Conservation (phyloP, 2,888 invertebrate species). For the Oligia latruncula region DNA sequence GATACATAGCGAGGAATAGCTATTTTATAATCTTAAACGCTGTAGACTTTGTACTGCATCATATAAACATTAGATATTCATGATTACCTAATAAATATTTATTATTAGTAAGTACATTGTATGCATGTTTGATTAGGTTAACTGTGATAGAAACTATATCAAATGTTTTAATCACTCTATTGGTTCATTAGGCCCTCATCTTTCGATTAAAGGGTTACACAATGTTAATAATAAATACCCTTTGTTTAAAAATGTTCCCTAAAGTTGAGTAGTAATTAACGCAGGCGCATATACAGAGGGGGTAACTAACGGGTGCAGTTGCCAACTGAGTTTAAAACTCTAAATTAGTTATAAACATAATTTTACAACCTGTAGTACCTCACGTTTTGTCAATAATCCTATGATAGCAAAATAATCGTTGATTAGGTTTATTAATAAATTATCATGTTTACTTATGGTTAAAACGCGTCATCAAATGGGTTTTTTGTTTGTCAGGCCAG, state of each 20-base stretch:
- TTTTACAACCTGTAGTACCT: neutral
- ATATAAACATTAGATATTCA: constrained; percentile 21
- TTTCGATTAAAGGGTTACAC: neutral
- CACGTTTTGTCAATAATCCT: constrained; percentile 7
- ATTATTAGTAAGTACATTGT: constrained; percentile 15
- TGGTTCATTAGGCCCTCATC: neutral
- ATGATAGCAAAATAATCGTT: constrained; percentile 19
- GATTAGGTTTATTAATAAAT: constrained; percentile 14
- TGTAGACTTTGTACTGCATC: constrained; percentile 31
- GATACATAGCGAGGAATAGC: neutral
- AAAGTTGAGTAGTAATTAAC: neutral
- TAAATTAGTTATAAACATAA: neutral
- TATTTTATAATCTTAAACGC: constrained; percentile 2
- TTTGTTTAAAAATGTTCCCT: neutral
- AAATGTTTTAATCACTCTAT: constrained; percentile 2
- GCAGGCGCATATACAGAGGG: neutral
- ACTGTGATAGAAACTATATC: neutral
- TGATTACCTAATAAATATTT: constrained; percentile 8
- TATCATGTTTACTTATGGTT: constrained; percentile 33
- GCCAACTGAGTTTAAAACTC: neutral
- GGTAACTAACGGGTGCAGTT: neutral
- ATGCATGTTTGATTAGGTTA: constrained; percentile 7
- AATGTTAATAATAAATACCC: constrained; percentile 3
- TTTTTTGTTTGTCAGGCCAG: constrained; percentile 40
- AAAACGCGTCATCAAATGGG: constrained; percentile 25